These are phyloP conservation scores for Gobius niger DNA, from an alignment of 2,113 vertebrate genomes.

Conservation along the genomic window DNA sequence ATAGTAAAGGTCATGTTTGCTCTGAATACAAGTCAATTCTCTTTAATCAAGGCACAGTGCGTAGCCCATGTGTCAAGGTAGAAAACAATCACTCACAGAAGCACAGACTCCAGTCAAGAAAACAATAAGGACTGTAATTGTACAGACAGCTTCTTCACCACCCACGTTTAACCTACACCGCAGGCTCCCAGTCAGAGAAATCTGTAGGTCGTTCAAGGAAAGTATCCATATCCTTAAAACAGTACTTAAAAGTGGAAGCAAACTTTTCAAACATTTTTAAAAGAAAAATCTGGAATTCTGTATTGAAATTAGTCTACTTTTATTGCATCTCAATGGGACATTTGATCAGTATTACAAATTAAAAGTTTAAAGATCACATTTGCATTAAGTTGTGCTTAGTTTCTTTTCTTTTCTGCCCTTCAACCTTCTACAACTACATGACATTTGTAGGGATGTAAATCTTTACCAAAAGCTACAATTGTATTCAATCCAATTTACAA, in stretches of 20 bases:
- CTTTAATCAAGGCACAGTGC: neutral
- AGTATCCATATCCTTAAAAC: neutral
- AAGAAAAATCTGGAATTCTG: no score
- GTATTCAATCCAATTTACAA: no score
- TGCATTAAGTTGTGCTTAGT: no score
- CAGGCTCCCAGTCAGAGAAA: neutral
- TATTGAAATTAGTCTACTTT: no score
- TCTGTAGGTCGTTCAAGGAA: neutral
- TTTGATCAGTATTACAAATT: no score
- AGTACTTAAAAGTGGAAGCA: neutral
- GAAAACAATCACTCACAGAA: slow-evolving; percentile 3
- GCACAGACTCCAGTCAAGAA: slow-evolving; percentile 4
- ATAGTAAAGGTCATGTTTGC: slow-evolving; percentile 10
- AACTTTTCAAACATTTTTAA: no score
- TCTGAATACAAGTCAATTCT: neutral
- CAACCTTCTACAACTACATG: no score
- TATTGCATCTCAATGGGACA: no score
- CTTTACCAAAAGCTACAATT: no score
- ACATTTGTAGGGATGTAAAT: neutral
- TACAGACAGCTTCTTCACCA: slow-evolving; percentile 13
- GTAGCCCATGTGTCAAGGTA: slow-evolving; percentile 3
- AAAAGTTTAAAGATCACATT: no score
- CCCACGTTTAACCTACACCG: slow-evolving; percentile 31
- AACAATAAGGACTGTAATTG: slow-evolving; percentile 3
- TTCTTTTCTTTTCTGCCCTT: no score